phyloP scores from a whole-genome alignment of 2,888 invertebrate genomes.

The Thumatha senex region DNA sequence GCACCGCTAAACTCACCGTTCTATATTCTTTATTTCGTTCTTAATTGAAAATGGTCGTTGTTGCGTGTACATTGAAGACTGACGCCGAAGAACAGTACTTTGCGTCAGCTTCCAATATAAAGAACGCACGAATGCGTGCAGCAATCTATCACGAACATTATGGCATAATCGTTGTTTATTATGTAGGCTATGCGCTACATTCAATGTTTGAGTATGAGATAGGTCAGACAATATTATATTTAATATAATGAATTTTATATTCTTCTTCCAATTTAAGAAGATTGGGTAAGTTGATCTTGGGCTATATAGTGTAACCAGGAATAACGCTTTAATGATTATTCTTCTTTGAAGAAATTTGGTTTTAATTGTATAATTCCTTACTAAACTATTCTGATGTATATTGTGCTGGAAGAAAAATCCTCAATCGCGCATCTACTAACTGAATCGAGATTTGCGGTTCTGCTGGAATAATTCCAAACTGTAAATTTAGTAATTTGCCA shows the following conservation, averaged over 20 bases:
- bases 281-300: too few relatives aligned
- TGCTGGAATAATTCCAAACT: not conserved
- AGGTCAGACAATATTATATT: slow-evolving; percentile 12
- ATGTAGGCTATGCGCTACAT: not conserved
- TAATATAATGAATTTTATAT: not conserved
- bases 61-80: slow-evolving; percentile 15
- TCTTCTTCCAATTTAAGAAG: too few relatives aligned
- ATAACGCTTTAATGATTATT: too few relatives aligned
- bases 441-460: not conserved
- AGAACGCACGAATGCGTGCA: not conserved
- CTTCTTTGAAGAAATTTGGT: too few relatives aligned
- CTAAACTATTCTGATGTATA: not conserved
- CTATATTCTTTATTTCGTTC: not conserved
- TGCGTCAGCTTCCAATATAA: not conserved
- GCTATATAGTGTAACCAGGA: too few relatives aligned
- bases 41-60: not conserved
- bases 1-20: not conserved
- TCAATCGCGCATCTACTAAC: too few relatives aligned
- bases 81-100: too few relatives aligned
- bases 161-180: not conserved
- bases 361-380: too few relatives aligned
- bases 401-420: not conserved
- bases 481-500: not conserved
- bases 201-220: slow-evolving; percentile 15
- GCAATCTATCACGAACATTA: slow-evolving; percentile 14